Percentiles rank a stretch among this genome's conserved stretches.
Evolutionary conservation across 2,797 vertebrate species (phyloP).

Genomic region (Sebastes aleutianus): DNA sequence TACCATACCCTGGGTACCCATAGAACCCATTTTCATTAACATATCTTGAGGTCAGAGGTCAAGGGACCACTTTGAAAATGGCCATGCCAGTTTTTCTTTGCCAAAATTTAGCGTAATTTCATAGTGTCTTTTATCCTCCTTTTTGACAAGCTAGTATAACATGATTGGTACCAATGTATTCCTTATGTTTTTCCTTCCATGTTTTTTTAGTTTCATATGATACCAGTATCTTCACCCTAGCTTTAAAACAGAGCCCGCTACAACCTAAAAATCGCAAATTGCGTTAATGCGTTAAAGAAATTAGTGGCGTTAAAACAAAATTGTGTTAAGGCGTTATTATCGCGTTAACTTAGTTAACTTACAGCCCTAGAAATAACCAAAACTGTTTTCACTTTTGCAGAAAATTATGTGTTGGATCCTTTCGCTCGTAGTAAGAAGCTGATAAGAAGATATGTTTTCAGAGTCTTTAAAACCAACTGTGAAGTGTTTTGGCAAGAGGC

Average conservation of each 20-base stretch:
- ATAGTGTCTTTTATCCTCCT: not conserved
- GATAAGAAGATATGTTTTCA: not conserved
- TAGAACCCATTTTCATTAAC: not conserved
- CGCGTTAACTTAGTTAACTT: too few relatives aligned
- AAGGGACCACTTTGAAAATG: too few relatives aligned
- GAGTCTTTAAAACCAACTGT: not conserved
- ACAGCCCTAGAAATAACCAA: not conserved
- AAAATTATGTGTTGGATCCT: not conserved
- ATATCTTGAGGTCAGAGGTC: not conserved
- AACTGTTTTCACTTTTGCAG: not conserved
- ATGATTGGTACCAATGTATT: not conserved
- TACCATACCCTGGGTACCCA: not conserved
- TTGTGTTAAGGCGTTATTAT: not conserved
- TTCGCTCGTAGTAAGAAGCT: not conserved
- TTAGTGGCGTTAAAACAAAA: not conserved
- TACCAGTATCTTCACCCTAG: not conserved
- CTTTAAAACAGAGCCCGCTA: not conserved
- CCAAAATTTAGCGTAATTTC: too few relatives aligned
- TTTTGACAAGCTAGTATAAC: not conserved
- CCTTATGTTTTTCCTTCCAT: too few relatives aligned
- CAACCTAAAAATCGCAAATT: not conserved
- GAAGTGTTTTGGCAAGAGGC: not conserved
- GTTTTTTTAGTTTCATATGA: not conserved
- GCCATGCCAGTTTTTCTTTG: too few relatives aligned
- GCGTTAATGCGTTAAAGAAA: not conserved